These are phyloP conservation scores for Anhinga anhinga DNA, from an alignment of 2,113 vertebrate species.

Conservation along the genomic window DNA sequence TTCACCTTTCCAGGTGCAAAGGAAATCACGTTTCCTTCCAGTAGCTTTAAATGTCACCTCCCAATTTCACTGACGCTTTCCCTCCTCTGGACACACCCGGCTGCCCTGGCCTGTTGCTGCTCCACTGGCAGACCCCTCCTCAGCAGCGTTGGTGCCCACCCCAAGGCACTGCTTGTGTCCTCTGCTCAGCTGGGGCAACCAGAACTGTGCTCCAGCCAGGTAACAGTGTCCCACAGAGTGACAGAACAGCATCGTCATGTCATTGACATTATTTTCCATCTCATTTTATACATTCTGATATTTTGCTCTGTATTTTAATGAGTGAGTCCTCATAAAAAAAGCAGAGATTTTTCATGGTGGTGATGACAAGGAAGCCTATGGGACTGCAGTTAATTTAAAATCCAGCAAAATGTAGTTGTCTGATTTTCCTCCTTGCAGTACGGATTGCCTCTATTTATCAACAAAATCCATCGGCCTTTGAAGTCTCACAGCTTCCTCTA, in stretches of 20 bases:
- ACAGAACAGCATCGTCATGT: neutral
- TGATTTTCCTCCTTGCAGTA: neutral
- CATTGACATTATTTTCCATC: neutral
- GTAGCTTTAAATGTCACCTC: neutral
- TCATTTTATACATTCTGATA: neutral
- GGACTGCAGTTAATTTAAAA: neutral
- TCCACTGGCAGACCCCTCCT: neutral
- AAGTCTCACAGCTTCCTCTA: neutral
- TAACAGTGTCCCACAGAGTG: fast-evolving
- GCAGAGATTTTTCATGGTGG: neutral
- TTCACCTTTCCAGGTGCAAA: too few relatives aligned
- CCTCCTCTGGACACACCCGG: fast-evolving
- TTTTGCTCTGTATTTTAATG: neutral
- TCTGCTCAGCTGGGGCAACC: neutral
- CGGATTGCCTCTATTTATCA: neutral
- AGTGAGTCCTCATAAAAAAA: neutral
- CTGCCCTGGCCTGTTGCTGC: neutral
- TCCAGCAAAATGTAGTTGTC: neutral
- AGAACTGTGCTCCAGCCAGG: neutral
- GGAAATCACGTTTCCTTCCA: fast-evolving
- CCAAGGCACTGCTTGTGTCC: fast-evolving
- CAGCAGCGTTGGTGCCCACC: neutral
- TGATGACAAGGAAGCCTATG: neutral
- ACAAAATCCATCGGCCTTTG: neutral
- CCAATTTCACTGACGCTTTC: fast-evolving